Evolutionary conservation across 2,113 vertebrate genomes (phyloP).

Genomic region (Gadus macrocephalus): DNA sequence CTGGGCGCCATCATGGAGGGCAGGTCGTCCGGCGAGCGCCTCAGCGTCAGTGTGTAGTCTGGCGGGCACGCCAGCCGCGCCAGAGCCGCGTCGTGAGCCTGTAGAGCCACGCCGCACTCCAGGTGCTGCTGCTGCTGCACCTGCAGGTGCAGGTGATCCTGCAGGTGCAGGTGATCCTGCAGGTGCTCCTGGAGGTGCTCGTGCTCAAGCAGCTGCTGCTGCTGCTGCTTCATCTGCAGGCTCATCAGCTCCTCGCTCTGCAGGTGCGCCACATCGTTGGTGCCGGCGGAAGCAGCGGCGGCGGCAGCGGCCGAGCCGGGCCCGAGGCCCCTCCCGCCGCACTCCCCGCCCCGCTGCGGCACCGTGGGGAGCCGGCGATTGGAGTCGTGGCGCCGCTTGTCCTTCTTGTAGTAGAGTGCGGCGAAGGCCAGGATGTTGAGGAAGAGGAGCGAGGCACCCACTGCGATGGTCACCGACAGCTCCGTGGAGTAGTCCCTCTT

Average conservation of each 20-base stretch:
- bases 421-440: constrained; percentile 95
- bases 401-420: constrained; percentile 94
- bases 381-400: constrained; percentile 88
- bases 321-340: too few species aligned
- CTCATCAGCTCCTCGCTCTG: constrained; percentile 91
- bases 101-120: constrained; percentile 74
- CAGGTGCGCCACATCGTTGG: constrained; percentile 84
- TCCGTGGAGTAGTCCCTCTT: constrained; percentile 92
- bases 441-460: constrained; percentile 91
- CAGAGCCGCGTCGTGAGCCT: constrained; percentile 26
- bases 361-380: constrained; percentile 79
- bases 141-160: too few species aligned
- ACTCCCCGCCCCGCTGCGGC: constrained; percentile 73
- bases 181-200: constrained; percentile 65
- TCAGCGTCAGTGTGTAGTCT: constrained; percentile 65
- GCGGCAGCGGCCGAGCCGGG: neutral
- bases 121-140: constrained; percentile 64
- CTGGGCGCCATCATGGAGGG: constrained; percentile 81
- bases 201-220: constrained; percentile 49
- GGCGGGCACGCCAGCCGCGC: constrained; percentile 77
- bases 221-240: constrained; percentile 90
- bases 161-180: too few species aligned
- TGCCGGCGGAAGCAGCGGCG: constrained; percentile 27
- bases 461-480: constrained; percentile 92
- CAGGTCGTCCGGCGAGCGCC: constrained; percentile 62